These are phyloP conservation scores for Anastatus disparis DNA, from an alignment of 1,140 invertebrate species.

Conservation along the genomic window DNA sequence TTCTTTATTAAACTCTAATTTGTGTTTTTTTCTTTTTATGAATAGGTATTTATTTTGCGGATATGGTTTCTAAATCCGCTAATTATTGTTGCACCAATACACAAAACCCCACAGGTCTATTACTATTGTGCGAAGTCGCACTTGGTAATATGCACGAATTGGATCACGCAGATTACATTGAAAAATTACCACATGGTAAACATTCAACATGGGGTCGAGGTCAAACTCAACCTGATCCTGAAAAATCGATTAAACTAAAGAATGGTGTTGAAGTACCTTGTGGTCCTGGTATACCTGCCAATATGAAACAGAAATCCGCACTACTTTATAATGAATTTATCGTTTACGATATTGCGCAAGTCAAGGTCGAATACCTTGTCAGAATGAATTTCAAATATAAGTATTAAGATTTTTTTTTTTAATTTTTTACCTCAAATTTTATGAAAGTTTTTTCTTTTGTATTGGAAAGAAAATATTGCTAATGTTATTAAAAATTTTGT, in stretches of 20 bases:
- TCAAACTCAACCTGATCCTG: slow-evolving; percentile 77
- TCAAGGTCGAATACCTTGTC: slow-evolving; percentile 84
- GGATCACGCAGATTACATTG: slow-evolving; percentile 76
- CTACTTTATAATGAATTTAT: slow-evolving; percentile 92
- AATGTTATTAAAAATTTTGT: too few species aligned
- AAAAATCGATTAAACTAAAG: slow-evolving; percentile 54
- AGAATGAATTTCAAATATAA: slow-evolving; percentile 84
- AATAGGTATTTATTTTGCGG: slow-evolving; percentile 87
- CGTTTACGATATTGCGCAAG: slow-evolving; percentile 91
- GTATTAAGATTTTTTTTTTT: too few species aligned
- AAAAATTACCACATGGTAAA: slow-evolving; percentile 80
- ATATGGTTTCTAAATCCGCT: slow-evolving; percentile 98
- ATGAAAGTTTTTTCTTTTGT: too few species aligned
- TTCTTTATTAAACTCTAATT: background rate
- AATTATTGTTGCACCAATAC: slow-evolving; percentile 92
- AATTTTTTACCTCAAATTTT: too few species aligned
- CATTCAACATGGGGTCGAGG: slow-evolving; percentile 86
- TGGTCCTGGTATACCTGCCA: slow-evolving; percentile 67
- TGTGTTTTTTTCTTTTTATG: background rate
- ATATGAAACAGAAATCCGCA: slow-evolving; percentile 60
- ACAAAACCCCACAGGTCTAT: slow-evolving; percentile 78
- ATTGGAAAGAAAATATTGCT: too few species aligned
- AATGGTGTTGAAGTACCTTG: slow-evolving; percentile 82
- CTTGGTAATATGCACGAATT: slow-evolving; percentile 91
- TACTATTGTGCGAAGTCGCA: slow-evolving; percentile 95